A percentile compares a stretch with the other conserved stretches of the same genome.
These are phyloP conservation scores for Porphyrio hochstetteri DNA, from an alignment of 2,113 vertebrate species.

Conservation along the genomic window DNA sequence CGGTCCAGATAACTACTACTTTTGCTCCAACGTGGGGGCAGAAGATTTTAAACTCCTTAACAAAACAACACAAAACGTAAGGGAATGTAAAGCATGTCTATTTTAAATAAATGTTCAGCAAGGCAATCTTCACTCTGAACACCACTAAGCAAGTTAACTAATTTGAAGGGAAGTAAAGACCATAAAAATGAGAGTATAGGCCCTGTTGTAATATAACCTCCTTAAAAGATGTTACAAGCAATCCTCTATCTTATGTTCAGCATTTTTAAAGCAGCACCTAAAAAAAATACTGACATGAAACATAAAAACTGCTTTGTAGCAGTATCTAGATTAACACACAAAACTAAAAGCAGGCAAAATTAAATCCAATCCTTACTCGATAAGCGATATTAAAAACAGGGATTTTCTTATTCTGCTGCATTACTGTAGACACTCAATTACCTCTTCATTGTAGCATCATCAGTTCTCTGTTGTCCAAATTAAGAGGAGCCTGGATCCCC, in stretches of 20 bases:
- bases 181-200: neutral
- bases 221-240: neutral
- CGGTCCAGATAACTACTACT: neutral
- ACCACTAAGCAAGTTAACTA: neutral
- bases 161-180: neutral
- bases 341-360: neutral
- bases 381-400: neutral
- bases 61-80: neutral
- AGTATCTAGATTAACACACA: neutral
- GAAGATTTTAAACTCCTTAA: neutral
- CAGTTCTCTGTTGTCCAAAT: neutral
- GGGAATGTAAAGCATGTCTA: neutral
- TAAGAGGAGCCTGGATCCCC: neutral
- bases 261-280: neutral
- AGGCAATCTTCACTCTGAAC: neutral
- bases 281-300: neutral
- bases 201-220: neutral
- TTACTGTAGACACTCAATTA: neutral
- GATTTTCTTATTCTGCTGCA: neutral
- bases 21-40: neutral
- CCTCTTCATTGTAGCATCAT: neutral
- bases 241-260: neutral
- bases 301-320: neutral
- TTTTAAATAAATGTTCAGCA: neutral
- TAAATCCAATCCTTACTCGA: neutral